Evolutionary conservation across 2,797 vertebrate genomes (phyloP).

Genomic region (Lateolabrax maculatus): DNA sequence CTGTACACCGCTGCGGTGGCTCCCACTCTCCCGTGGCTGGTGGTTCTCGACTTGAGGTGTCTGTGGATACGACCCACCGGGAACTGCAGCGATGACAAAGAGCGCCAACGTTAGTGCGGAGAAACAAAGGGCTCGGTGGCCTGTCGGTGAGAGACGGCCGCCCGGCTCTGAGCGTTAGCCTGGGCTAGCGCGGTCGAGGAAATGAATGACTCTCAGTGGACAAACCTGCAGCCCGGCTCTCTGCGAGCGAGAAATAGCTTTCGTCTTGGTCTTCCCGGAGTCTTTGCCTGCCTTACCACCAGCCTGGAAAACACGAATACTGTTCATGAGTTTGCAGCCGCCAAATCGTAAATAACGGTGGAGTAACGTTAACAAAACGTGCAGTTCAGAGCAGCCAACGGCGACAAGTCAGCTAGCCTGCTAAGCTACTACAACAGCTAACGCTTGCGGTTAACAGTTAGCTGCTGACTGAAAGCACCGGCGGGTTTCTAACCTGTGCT

Average conservation of each 20-base stretch:
- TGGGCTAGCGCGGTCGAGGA: slow-evolving; percentile 7
- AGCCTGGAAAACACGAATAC: slow-evolving; percentile 82
- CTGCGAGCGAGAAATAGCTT: slow-evolving; percentile 97
- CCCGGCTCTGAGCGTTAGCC: slow-evolving; percentile 36
- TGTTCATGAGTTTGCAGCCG: fast-evolving
- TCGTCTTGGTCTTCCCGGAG: slow-evolving; percentile 96
- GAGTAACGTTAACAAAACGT: fast-evolving
- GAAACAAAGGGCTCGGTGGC: slow-evolving; percentile 10
- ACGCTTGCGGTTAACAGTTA: slow-evolving; percentile 30
- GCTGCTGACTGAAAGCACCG: background rate
- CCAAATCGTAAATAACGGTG: fast-evolving
- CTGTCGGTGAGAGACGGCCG: background rate
- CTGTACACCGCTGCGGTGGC: slow-evolving; percentile 89
- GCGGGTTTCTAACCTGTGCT: too few relatives aligned
- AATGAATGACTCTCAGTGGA: slow-evolving; percentile 51
- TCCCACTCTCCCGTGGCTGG: slow-evolving; percentile 88
- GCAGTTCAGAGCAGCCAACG: background rate
- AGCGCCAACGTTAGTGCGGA: background rate
- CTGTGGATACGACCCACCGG: slow-evolving; percentile 89
- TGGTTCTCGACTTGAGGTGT: slow-evolving; percentile 88
- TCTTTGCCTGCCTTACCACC: slow-evolving; percentile 97
- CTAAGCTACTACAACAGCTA: slow-evolving; percentile 59
- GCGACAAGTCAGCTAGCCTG: slow-evolving; percentile 21
- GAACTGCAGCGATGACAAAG: slow-evolving; percentile 71
- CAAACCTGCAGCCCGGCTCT: slow-evolving; percentile 95